A percentile compares a stretch with the other conserved stretches of the same genome.
Conservation (phyloP, 1,140 invertebrate genomes). For the Drosophila erecta region DNA sequence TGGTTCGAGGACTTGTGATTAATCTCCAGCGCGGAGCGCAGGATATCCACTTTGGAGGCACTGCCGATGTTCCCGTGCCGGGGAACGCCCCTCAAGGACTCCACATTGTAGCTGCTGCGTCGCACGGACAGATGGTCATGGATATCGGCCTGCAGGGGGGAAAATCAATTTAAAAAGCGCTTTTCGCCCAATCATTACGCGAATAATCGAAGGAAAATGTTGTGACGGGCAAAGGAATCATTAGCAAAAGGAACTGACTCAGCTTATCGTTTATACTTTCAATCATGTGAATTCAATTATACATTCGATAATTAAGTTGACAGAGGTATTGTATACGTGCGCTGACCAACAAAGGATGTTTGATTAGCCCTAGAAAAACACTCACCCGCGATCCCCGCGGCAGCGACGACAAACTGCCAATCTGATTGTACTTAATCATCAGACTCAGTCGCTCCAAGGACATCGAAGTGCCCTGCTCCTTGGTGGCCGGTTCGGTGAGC, state of each 20-base stretch:
- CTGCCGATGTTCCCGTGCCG: slow-evolving; percentile 85
- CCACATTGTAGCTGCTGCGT: slow-evolving; percentile 84
- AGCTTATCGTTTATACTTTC: not conserved
- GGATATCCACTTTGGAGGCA: slow-evolving; percentile 88
- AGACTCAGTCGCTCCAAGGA: slow-evolving; percentile 89
- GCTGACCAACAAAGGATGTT: not conserved
- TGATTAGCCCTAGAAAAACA: not conserved
- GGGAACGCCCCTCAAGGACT: slow-evolving; percentile 70
- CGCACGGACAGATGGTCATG: slow-evolving; percentile 84
- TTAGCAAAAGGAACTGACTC: not conserved
- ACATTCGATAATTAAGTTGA: no score
- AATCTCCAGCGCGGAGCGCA: slow-evolving; percentile 88
- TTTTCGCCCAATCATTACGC: slow-evolving; percentile 15
- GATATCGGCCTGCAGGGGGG: slow-evolving; percentile 73
- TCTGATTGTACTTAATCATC: slow-evolving; percentile 90
- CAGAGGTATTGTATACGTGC: no score
- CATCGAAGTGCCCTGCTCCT: slow-evolving; percentile 88
- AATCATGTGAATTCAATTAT: not conserved
- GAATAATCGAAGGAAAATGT: slow-evolving; percentile 1
- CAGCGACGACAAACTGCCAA: slow-evolving; percentile 89
- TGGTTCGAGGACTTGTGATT: slow-evolving; percentile 86
- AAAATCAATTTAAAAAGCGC: slow-evolving; percentile 30
- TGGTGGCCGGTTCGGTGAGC: slow-evolving; percentile 87
- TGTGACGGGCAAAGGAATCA: not conserved
- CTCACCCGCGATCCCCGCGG: slow-evolving; percentile 87